These are phyloP conservation scores for Neolamprologus toae DNA, from an alignment of 2,113 vertebrate species.

Conservation along the genomic window DNA sequence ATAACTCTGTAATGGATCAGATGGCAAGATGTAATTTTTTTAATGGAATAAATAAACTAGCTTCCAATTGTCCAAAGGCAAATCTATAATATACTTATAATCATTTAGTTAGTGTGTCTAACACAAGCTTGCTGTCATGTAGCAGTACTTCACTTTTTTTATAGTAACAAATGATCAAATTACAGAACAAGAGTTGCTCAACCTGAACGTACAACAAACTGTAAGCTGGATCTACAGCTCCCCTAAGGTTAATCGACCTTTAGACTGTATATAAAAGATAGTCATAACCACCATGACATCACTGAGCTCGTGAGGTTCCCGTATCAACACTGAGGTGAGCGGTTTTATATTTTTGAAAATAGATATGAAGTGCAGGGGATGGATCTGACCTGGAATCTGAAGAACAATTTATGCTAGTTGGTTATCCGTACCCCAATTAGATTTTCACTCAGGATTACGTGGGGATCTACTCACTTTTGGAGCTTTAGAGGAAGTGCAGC, in stretches of 20 bases:
- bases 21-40: not conserved
- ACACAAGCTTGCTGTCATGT: not conserved
- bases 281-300: not conserved
- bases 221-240: not conserved
- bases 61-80: not conserved
- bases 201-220: not conserved
- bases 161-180: not conserved
- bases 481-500: not conserved
- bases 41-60: not conserved
- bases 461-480: not conserved
- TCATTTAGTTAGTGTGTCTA: not conserved
- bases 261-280: not conserved
- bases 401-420: not conserved
- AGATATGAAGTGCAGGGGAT: not conserved
- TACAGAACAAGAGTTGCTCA: not conserved
- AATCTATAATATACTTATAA: not conserved
- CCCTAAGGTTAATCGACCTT: not conserved
- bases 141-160: not conserved
- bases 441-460: not conserved
- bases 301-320: not conserved
- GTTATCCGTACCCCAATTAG: not conserved
- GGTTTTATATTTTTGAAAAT: not conserved
- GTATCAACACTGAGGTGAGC: not conserved
- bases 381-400: not conserved
- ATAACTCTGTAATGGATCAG: not conserved